Base-by-base conservation (phyloP, 2,113 vertebrate species). In the Chiloscyllium plagiosum region DNA sequence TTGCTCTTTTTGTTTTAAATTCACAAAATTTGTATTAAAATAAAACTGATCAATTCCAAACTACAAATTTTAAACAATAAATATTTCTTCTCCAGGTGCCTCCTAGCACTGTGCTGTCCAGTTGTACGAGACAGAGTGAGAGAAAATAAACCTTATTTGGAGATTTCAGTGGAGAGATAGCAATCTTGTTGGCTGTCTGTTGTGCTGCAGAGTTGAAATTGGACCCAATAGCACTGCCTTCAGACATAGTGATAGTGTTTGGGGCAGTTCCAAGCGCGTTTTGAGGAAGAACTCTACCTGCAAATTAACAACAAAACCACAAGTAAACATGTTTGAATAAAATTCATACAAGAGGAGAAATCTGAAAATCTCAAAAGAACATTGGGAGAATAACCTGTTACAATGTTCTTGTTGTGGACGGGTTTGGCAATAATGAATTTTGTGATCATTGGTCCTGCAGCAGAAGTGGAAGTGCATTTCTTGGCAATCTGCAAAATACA, bases 361-460 rank as follows among this genome's bases (percentile, higher is more conserved):
- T 99, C 99, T 97, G 98, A 97, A 96, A 93, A 99, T 98, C 96
- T 99, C 98, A 95, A 61, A 99, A 98, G 96, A 98, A 97, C 0
- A 98, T 98, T 93, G 96, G 98, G 98, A 15, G 98, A 98, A 97
- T 99, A 98, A 96, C 98, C 98, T 96, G 98, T 97, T 95, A 96
- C 97, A 80, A 99, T 97, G 95, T 98, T 98, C 98, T 99, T 99
- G 98, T 98, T 99, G 98, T 98, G 99, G 52, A 99, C 98, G 50
- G 99, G 98, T 97, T 99, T 99, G 96, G 99, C 98, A 97, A 99
- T 99, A 97, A 99, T 99, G 96, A 99, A 97, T 97, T 99, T 99
- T 96, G 98, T 98, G 97, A 99, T 98, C 96, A 99, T 98, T 0
- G 99, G 98, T 76, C 98, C 98, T 95, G 99, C 98, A 33, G 99